Evolutionary conservation across 2,113 vertebrate genomes (phyloP).

Genomic region (Xyrauchen texanus): DNA sequence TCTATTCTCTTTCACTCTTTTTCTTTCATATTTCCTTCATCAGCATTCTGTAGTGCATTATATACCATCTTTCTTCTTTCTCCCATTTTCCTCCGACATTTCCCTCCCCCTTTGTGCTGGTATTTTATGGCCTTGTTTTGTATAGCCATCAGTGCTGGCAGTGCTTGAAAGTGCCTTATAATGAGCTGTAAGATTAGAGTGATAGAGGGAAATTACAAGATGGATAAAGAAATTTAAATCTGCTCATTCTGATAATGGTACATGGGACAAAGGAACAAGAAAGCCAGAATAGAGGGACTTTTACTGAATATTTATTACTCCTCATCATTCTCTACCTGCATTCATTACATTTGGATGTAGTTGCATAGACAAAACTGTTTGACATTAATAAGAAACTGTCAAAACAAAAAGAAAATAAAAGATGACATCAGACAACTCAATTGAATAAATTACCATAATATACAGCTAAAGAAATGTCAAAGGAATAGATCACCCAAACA

Average conservation of each 20-base stretch:
- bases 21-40: background rate
- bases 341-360: too few relatives aligned
- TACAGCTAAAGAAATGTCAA: too few relatives aligned
- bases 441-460: too few relatives aligned
- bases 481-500: too few relatives aligned
- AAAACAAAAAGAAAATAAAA: too few relatives aligned
- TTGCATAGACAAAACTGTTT: too few relatives aligned
- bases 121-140: constrained; percentile 46
- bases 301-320: too few relatives aligned
- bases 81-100: constrained; percentile 25
- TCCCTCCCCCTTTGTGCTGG: constrained; percentile 34
- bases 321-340: too few relatives aligned
- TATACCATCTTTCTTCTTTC: constrained; percentile 28
- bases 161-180: constrained; percentile 42
- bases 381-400: too few relatives aligned
- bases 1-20: background rate
- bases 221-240: constrained; percentile 20
- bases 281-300: background rate
- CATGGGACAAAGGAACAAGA: background rate
- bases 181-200: constrained; percentile 37
- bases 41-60: background rate
- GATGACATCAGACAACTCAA: too few relatives aligned
- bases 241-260: constrained; percentile 7
- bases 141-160: constrained; percentile 34
- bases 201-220: constrained; percentile 39